phyloP scores from a whole-genome alignment of 1,140 invertebrate genomes.

The Brachionus manjavacas region DNA sequence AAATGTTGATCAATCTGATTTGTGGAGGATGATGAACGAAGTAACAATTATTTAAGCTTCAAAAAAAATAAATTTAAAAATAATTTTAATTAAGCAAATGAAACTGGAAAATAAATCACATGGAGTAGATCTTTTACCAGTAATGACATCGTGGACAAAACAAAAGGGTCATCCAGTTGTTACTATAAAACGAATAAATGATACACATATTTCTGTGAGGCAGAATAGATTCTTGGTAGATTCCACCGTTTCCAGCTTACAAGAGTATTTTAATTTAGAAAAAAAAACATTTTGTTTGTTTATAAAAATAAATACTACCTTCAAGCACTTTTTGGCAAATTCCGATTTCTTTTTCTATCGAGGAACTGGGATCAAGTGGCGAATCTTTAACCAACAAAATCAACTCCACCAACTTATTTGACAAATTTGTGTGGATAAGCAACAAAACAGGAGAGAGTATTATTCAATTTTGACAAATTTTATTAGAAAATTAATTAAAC shows the following conservation, averaged over 20 bases:
- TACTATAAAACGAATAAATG: constrained; percentile 21
- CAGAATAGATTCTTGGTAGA: constrained; percentile 52
- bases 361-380: neutral
- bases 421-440: neutral
- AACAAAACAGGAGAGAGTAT: neutral
- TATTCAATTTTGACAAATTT: neutral
- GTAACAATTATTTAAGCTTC: neutral
- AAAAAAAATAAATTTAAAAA: neutral
- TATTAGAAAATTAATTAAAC: neutral
- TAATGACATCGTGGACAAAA: constrained; percentile 84
- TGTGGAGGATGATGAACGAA: neutral
- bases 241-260: constrained; percentile 12
- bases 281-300: neutral
- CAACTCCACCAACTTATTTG: neutral
- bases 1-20: constrained; percentile 37
- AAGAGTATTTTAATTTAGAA: neutral
- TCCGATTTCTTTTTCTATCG: neutral
- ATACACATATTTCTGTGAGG: constrained; percentile 56
- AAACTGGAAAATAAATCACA: neutral
- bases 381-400: constrained; percentile 4
- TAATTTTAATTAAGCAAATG: neutral
- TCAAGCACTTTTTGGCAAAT: neutral
- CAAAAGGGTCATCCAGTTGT: constrained; percentile 81
- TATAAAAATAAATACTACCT: neutral
- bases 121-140: constrained; percentile 60